phyloP scores from a whole-genome alignment of 1,140 invertebrate species.

The Drosophila paulistorum region DNA sequence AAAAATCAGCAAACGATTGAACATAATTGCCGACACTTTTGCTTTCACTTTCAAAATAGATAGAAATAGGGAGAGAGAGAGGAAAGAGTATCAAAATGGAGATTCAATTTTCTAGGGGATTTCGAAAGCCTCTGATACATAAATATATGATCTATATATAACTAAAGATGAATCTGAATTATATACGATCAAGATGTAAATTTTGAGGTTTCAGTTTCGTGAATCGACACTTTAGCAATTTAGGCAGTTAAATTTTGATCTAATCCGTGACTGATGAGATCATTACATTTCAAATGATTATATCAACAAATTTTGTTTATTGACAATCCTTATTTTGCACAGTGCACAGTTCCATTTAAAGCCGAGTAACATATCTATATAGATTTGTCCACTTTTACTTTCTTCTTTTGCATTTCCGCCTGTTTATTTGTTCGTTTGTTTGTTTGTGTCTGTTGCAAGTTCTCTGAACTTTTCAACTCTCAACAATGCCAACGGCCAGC shows the following conservation, averaged over 20 bases:
- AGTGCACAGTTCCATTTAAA: background rate
- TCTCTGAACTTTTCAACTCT: conserved; percentile 44
- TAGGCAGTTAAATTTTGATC: too few relatives aligned
- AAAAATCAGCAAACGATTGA: conserved; percentile 22
- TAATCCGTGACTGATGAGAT: too few relatives aligned
- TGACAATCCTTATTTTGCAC: background rate
- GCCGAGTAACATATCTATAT: background rate
- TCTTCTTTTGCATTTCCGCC: conserved; percentile 10
- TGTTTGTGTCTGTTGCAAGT: conserved; percentile 23
- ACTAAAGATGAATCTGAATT: too few relatives aligned
- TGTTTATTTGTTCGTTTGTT: conserved; percentile 6
- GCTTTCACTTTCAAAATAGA: background rate
- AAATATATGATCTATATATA: too few relatives aligned
- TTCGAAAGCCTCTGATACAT: too few relatives aligned
- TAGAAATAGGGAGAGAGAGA: background rate
- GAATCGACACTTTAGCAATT: too few relatives aligned
- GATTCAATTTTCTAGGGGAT: too few relatives aligned
- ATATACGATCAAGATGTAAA: too few relatives aligned
- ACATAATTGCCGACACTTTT: conserved; percentile 35
- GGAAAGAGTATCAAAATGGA: too few relatives aligned
- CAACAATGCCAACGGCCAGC: conserved; percentile 13
- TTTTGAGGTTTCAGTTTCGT: too few relatives aligned
- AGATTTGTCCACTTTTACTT: conserved; percentile 1
- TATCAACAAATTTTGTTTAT: too few relatives aligned
- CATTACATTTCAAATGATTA: too few relatives aligned